phyloP scores from a whole-genome alignment of 2,113 vertebrate genomes.

The Galemys pyrenaicus region DNA sequence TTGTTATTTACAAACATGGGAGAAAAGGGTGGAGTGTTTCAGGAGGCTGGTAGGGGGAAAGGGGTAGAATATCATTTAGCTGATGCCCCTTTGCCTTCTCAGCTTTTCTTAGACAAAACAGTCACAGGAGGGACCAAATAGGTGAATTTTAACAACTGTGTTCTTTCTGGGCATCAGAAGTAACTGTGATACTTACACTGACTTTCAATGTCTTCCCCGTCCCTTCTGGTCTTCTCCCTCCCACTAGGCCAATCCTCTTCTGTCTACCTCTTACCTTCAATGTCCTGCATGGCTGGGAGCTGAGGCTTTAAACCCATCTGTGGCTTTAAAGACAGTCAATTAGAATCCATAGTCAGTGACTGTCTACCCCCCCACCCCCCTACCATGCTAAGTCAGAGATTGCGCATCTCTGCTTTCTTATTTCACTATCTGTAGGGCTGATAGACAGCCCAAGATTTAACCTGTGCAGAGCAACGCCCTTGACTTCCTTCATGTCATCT shows the following conservation, averaged over 20 bases:
- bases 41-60: neutral
- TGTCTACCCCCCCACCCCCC: too few species aligned
- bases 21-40: neutral
- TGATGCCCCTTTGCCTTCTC: neutral
- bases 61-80: neutral
- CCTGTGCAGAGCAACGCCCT: neutral
- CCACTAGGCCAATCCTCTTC: neutral
- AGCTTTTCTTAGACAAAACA: neutral
- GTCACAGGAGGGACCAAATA: neutral
- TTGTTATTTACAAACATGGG: neutral
- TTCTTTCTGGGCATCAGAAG: neutral
- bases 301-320: neutral
- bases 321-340: conserved; percentile 4
- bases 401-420: neutral
- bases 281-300: conserved; percentile 14
- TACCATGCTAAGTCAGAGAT: neutral
- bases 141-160: neutral
- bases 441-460: conserved; percentile 1
- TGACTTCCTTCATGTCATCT: neutral
- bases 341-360: conserved; percentile 31
- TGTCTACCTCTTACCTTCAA: conserved; percentile 32
- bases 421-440: conserved; percentile 17
- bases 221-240: neutral
- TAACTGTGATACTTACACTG: neutral
- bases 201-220: neutral